Evolutionary conservation across 1,140 invertebrate species (phyloP), one percentile per base, ranked within the genome.

Genomic region (Oedothorax gibbosus): DNA sequence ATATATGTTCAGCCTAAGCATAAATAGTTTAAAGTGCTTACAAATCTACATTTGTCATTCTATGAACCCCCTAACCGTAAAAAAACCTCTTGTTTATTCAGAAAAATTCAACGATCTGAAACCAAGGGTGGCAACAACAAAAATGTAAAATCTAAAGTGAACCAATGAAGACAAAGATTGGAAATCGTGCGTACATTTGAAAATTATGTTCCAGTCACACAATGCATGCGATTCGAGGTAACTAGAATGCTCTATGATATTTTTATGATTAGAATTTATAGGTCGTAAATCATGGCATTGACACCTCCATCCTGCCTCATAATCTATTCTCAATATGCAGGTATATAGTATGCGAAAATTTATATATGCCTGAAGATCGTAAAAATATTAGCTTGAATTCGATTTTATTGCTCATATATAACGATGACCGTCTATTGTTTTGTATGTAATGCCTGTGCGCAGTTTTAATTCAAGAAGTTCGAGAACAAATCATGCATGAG

Each of bases 301-400:
- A 53, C 78, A 81, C 78, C 78, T 81, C 35, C 53, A 79, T 68
- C 77, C 64, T 68, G 66, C 53, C 62, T 81, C 50, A 81, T 81
- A 81, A 81, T 81, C 78, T 81, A 81, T 81, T 81, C 78, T 35
- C 78, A 81, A 81, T 81, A 81, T 81, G 78, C 78, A 81, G 77
- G 75, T 62, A 18, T 62, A 18, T 2, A 54, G 66, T 81, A 60
- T 81, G 78, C 65, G 78, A 81, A 71, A 81, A 71, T 81, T 71
- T 81, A 81, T 81, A 60, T 81, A 71, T 81, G 66, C 78, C 15
- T 8, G 11, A 49, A 21, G 66, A 81, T 68, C 57, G 56, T 79
- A 79, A 79, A 35, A 81, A 81, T 81, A 81, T 81, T 81, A 65
- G 66, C 64, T 35, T 50, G 66, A 66, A 81, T 68, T 81, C 64